Base-by-base conservation (phyloP, 2,888 invertebrate species). In the Ceratothoa steindachneri region DNA sequence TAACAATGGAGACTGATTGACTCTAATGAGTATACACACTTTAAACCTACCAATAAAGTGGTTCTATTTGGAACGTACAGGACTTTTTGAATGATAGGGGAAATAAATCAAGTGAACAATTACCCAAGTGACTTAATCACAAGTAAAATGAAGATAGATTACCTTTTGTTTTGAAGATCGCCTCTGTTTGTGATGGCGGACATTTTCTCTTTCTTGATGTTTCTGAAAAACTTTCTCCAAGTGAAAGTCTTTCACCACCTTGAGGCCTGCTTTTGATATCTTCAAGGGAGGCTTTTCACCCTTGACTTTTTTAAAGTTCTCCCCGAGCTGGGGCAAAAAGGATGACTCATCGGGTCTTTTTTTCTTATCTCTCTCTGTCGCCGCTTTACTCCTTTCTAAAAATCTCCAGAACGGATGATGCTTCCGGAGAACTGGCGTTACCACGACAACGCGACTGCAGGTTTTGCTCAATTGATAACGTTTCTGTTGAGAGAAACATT, bases 211-310 rank as follows among this genome's bases (percentile, higher is more conserved):
- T 28, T 78, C 66, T 30, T 75, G 67, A 19, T 68, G 69, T 22
- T 75, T 72, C 68, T 72, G 71, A 9, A 79, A 31, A 5, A 79
- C 52, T 53, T 72, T 72, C 24, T 74, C 74, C 28, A 79, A 71
- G 7, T 66, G 71, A n/a, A 79, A 69, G 28, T 79, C 67, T 53
- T 79, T 69, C 19, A 79, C 69, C 3, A 75, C 76, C 51, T 69
- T 76, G 67, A 76, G 67, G 4, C 76, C 76, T 12, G 75, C 79
- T n/a, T 72, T 52, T 22, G 79, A 76, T 4, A 79, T 65, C 52
- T 64, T 65, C 24, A 60, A 22, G 12, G 60, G 24, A 60, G 19
- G n/a, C 12, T 24, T 7, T 7, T n/a, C 12, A 2, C 22, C 12
- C 12, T 24, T n/a, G n/a, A 12, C n/a, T 2, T 60, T 24, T 60